A percentile compares a stretch with the other conserved stretches of the same genome.
Conservation (phyloP, 2,888 invertebrate species). For the Pandemis heparana region DNA sequence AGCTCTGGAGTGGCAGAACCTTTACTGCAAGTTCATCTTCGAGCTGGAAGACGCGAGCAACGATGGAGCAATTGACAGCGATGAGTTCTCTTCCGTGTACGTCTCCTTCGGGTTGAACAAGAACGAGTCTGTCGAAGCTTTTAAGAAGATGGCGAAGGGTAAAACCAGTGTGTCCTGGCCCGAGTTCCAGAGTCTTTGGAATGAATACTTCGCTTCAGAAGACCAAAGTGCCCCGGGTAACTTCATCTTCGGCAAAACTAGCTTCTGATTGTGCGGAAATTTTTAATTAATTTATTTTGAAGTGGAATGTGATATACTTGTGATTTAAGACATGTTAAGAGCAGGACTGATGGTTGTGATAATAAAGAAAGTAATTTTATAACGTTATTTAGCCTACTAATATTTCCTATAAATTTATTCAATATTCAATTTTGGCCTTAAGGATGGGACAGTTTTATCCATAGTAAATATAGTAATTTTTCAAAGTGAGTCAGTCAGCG, state of each 20-base stretch:
- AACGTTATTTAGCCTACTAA: background rate
- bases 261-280: constrained; percentile 81
- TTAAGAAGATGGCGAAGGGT: constrained; percentile 92
- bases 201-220: constrained; percentile 93
- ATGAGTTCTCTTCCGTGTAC: constrained; percentile 93
- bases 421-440: too few species aligned
- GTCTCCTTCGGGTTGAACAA: constrained; percentile 91
- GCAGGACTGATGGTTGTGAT: constrained; percentile 23
- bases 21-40: constrained; percentile 95
- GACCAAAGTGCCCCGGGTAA: constrained; percentile 92
- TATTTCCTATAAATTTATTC: too few species aligned
- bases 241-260: constrained; percentile 93
- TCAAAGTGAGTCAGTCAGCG: too few species aligned
- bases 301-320: constrained; percentile 23
- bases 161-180: constrained; percentile 89
- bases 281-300: constrained; percentile 23
- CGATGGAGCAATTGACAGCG: constrained; percentile 90
- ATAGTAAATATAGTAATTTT: too few species aligned
- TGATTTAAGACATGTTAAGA: constrained; percentile 24
- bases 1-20: constrained; percentile 93
- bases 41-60: constrained; percentile 94
- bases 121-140: constrained; percentile 91
- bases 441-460: too few species aligned
- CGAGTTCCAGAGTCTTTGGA: constrained; percentile 93
- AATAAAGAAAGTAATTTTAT: constrained; percentile 10